Evolutionary conservation across 37 sponge, comb jelly and placozoan species (phyloP).

Genomic region (Hormiphora californensis): DNA sequence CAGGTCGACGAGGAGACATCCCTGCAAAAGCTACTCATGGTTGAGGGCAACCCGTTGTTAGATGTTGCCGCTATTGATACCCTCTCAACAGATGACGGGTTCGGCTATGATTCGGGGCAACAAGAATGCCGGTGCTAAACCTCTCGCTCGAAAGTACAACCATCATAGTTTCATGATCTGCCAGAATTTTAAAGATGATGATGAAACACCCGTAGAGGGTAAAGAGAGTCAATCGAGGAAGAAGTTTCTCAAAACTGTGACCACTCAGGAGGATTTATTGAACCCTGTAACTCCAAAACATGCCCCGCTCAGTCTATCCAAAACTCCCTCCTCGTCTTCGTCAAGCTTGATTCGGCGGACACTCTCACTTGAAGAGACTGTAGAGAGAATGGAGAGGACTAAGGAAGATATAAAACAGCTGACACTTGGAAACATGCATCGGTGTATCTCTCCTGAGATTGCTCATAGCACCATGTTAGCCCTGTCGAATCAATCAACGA

Average conservation of each 20-base stretch:
- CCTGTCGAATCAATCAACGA: neutral
- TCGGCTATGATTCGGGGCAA: neutral
- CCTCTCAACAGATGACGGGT: neutral
- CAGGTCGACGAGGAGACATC: slow-evolving; percentile 37
- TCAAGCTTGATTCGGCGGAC: neutral
- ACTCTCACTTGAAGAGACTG: neutral
- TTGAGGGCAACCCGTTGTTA: slow-evolving; percentile 29
- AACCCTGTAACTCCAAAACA: neutral
- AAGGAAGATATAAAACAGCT: neutral
- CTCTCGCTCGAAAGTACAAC: slow-evolving; percentile 32
- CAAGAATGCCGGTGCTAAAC: neutral
- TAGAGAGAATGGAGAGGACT: neutral
- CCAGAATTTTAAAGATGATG: neutral
- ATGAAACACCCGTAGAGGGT: neutral
- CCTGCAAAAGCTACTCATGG: slow-evolving; percentile 9
- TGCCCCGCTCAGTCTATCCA: neutral
- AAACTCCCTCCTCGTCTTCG: neutral
- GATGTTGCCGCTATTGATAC: neutral
- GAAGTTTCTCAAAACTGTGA: neutral
- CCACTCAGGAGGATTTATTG: neutral
- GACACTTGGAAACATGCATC: neutral
- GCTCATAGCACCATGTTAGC: neutral
- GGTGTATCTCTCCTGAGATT: neutral
- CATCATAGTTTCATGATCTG: slow-evolving; percentile 47
- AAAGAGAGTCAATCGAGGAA: too few species aligned